A percentile compares a stretch with the other conserved stretches of the same genome.
Evolutionary conservation across 1,140 invertebrate genomes (phyloP).

Genomic region (Anastatus disparis): DNA sequence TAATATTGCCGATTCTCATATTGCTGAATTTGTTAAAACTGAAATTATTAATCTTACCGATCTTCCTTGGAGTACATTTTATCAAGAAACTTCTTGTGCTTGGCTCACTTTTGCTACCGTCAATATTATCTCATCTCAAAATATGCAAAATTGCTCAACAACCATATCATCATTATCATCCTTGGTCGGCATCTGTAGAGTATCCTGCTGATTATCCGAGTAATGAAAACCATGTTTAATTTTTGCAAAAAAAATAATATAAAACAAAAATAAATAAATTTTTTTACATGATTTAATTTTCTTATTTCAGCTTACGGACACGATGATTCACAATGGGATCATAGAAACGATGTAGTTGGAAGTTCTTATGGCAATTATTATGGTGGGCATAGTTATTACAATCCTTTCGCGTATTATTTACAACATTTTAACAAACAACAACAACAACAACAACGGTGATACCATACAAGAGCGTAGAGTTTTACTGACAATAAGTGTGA

Average conservation of each 20-base stretch:
- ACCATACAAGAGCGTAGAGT: not conserved
- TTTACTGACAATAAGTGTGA: not conserved
- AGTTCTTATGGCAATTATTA: slow-evolving; percentile 20
- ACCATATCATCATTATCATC: slow-evolving; percentile 53
- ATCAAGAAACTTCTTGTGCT: slow-evolving; percentile 77
- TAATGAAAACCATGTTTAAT: too few species aligned
- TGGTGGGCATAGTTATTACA: slow-evolving; percentile 12
- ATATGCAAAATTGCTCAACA: slow-evolving; percentile 69
- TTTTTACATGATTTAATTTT: slow-evolving; percentile 4
- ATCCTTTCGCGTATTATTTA: slow-evolving; percentile 32
- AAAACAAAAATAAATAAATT: too few species aligned
- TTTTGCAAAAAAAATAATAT: too few species aligned
- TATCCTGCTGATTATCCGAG: slow-evolving; percentile 60
- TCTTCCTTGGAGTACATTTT: slow-evolving; percentile 73
- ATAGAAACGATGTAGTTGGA: slow-evolving; percentile 56
- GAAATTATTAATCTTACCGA: slow-evolving; percentile 72
- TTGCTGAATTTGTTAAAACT: slow-evolving; percentile 73
- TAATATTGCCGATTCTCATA: slow-evolving; percentile 73
- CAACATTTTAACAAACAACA: slow-evolving; percentile 30
- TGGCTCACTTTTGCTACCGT: slow-evolving; percentile 71
- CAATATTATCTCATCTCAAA: slow-evolving; percentile 71
- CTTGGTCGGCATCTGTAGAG: slow-evolving; percentile 58
- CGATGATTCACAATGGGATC: slow-evolving; percentile 60
- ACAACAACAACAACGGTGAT: not conserved
- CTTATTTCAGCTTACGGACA: slow-evolving; percentile 55